phyloP scores from a whole-genome alignment of 2,797 vertebrate genomes.

The Tokudaia muenninki region DNA sequence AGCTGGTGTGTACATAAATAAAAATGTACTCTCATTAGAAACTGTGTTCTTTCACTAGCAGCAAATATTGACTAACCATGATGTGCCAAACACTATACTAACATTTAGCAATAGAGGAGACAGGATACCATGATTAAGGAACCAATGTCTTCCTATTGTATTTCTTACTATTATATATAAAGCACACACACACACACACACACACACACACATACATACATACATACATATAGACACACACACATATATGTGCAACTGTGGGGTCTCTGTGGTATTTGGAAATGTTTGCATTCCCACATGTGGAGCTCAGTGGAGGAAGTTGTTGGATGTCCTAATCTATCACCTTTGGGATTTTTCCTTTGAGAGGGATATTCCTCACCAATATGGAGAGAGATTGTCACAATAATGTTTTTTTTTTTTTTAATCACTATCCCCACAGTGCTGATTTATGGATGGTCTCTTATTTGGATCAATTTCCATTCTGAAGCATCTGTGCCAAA shows the following conservation, averaged over 20 bases:
- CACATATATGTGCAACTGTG: not conserved
- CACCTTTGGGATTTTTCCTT: not conserved
- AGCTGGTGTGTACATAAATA: not conserved
- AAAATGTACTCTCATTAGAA: not conserved
- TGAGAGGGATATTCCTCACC: not conserved
- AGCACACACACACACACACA: not conserved
- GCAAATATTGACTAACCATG: not conserved
- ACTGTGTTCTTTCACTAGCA: not conserved
- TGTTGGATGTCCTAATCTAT: not conserved
- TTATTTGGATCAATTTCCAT: not conserved
- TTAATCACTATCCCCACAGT: not conserved
- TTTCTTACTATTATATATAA: constrained; percentile 7
- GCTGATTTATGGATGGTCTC: not conserved
- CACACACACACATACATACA: no score
- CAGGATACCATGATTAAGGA: not conserved
- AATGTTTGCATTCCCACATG: not conserved
- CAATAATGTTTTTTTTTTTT: not conserved
- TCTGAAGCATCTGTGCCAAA: constrained; percentile 28
- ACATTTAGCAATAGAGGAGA: not conserved
- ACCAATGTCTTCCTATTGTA: not conserved
- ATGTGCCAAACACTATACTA: not conserved
- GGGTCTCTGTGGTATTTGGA: not conserved
- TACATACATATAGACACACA: no score
- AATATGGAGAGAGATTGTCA: not conserved
- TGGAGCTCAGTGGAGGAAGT: not conserved